These are phyloP conservation scores for Deroplatys truncata DNA, from an alignment of 2,888 invertebrate genomes.

Conservation along the genomic window DNA sequence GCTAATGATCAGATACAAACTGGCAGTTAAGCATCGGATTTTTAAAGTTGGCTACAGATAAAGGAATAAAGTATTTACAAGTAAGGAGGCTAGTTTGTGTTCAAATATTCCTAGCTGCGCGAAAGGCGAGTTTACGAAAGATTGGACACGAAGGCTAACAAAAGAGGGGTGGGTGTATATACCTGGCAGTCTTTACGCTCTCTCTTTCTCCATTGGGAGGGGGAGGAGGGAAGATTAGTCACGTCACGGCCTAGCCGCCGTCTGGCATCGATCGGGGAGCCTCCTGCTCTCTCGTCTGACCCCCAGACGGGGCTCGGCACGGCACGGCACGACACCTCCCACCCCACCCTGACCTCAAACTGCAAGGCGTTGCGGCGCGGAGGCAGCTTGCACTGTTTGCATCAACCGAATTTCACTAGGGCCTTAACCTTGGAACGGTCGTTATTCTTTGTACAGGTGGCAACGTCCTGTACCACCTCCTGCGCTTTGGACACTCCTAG, in stretches of 20 bases:
- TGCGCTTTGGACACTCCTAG: background rate
- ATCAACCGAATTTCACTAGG: slow-evolving; percentile 7
- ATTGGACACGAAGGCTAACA: background rate
- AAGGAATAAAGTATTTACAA: background rate
- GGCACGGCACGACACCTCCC: background rate
- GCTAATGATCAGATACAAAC: no score
- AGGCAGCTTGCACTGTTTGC: background rate
- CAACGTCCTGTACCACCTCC: background rate
- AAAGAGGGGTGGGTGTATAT: background rate
- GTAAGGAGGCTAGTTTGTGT: background rate
- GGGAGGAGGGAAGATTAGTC: background rate
- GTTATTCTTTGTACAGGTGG: background rate
- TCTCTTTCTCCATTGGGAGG: background rate
- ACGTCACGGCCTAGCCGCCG: slow-evolving; percentile 11
- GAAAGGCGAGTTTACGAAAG: background rate
- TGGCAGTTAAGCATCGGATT: no score
- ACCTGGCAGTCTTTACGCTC: background rate
- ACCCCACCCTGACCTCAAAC: background rate
- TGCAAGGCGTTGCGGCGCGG: background rate
- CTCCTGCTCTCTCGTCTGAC: slow-evolving; percentile 4
- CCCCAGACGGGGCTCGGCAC: slow-evolving; percentile 7
- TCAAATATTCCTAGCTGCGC: background rate
- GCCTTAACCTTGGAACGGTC: slow-evolving; percentile 9
- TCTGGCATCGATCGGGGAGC: slow-evolving; percentile 18
- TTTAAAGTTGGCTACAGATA: no score